These are phyloP conservation scores for Tachina lurida DNA, from an alignment of 2,888 invertebrate genomes.

Conservation along the genomic window DNA sequence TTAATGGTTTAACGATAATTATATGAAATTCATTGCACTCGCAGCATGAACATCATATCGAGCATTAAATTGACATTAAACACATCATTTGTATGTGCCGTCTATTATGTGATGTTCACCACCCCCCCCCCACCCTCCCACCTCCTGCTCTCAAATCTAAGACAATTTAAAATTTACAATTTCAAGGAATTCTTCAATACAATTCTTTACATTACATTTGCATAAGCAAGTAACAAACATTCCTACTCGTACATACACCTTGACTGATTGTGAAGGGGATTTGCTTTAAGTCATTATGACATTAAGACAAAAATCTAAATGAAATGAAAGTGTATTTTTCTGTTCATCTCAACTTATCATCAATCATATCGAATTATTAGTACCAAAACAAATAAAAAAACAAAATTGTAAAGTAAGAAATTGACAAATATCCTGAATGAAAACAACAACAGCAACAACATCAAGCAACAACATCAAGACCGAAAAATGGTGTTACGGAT, in stretches of 20 bases:
- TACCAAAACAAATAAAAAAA: constrained; percentile 2
- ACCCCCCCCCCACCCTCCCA: neutral
- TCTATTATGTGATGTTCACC: constrained; percentile 46
- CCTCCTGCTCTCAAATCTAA: neutral
- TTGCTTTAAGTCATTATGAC: constrained; percentile 74
- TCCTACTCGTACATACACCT: constrained; percentile 34
- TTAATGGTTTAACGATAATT: constrained; percentile 72
- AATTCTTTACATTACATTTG: constrained; percentile 31
- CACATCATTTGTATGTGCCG: constrained; percentile 68
- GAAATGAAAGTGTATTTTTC: constrained; percentile 60
- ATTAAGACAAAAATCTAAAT: constrained; percentile 73
- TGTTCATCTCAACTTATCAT: constrained; percentile 64
- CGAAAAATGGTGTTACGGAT: constrained; percentile 40
- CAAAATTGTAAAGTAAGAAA: neutral
- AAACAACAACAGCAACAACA: neutral
- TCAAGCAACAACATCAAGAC: no score
- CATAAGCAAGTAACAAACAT: constrained; percentile 15
- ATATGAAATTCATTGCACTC: constrained; percentile 27
- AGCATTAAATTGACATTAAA: constrained; percentile 70
- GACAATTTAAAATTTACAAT: constrained; percentile 36
- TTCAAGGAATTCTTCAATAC: constrained; percentile 12
- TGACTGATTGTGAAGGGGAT: constrained; percentile 56
- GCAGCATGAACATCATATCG: constrained; percentile 58
- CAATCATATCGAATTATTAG: constrained; percentile 68
- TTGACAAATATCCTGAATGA: constrained; percentile 56